Evolutionary conservation across 1,140 invertebrate species (phyloP).

Genomic region (Scaptodrosophila lebanonensis): DNA sequence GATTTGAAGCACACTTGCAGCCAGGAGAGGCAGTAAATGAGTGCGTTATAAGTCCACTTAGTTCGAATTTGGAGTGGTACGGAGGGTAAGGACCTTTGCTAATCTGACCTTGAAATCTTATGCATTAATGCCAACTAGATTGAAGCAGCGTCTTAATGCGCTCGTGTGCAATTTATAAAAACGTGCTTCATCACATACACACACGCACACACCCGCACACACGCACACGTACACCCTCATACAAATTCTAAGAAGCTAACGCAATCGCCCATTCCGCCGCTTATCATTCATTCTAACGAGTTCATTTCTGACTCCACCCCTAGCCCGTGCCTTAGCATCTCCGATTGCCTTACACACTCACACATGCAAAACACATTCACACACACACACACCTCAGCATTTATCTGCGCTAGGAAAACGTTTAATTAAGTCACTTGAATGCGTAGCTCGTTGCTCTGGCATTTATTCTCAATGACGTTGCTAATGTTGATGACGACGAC

Average conservation of each 20-base stretch:
- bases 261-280: too few relatives aligned
- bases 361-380: neutral
- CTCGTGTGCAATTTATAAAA: slow-evolving; percentile 59
- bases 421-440: slow-evolving; percentile 68
- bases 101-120: slow-evolving; percentile 26
- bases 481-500: slow-evolving; percentile 50
- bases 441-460: slow-evolving; percentile 59
- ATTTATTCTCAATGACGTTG: slow-evolving; percentile 65
- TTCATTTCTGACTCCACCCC: slow-evolving; percentile 2
- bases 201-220: neutral
- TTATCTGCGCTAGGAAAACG: slow-evolving; percentile 60
- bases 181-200: slow-evolving; percentile 33
- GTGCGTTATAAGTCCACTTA: slow-evolving; percentile 17
- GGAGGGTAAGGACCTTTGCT: slow-evolving; percentile 28
- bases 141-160: slow-evolving; percentile 49
- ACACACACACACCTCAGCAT: slow-evolving; percentile 30
- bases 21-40: neutral
- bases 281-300: slow-evolving; percentile 36
- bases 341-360: slow-evolving; percentile 9
- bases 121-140: slow-evolving; percentile 55
- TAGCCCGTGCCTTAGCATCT: slow-evolving; percentile 6
- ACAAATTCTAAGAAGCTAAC: neutral
- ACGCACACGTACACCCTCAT: neutral
- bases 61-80: neutral
- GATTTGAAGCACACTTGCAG: slow-evolving; percentile 16